These are phyloP conservation scores for Grammomys dolichurus DNA, from an alignment of 2,113 vertebrate genomes.

Conservation along the genomic window DNA sequence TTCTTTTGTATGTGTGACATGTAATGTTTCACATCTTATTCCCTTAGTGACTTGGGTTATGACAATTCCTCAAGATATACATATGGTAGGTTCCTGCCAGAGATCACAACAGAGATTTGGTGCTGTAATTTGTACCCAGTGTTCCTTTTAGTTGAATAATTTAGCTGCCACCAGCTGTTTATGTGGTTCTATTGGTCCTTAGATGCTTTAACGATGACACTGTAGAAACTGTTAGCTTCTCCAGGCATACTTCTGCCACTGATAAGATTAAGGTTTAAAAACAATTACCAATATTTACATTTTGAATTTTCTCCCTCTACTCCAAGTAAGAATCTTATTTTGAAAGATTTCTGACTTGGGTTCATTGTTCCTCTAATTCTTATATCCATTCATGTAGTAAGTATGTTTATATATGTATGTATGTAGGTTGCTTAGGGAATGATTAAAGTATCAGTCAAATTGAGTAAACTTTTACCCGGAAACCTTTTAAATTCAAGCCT, in stretches of 20 bases:
- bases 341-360: slow-evolving; percentile 44
- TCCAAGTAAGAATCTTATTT: neutral
- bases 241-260: neutral
- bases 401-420: too few relatives aligned
- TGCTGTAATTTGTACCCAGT: slow-evolving; percentile 52
- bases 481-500: slow-evolving; percentile 14
- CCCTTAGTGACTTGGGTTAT: slow-evolving; percentile 59
- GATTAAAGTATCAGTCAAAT: neutral
- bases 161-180: slow-evolving; percentile 56
- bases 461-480: slow-evolving; percentile 34
- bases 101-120: slow-evolving; percentile 70
- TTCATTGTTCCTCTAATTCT: slow-evolving; percentile 15
- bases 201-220: slow-evolving; percentile 64
- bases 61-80: slow-evolving; percentile 71
- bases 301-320: slow-evolving; percentile 6
- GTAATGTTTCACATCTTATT: slow-evolving; percentile 50
- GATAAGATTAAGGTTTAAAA: slow-evolving; percentile 48
- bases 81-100: slow-evolving; percentile 65
- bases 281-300: slow-evolving; percentile 38
- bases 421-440: neutral
- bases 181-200: slow-evolving; percentile 46
- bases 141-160: slow-evolving; percentile 71
- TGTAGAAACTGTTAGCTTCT: slow-evolving; percentile 56
- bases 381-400: neutral
- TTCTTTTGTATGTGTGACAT: slow-evolving; percentile 59